phyloP scores from a whole-genome alignment of 1,140 invertebrate species.

The Drosophila murphyi region DNA sequence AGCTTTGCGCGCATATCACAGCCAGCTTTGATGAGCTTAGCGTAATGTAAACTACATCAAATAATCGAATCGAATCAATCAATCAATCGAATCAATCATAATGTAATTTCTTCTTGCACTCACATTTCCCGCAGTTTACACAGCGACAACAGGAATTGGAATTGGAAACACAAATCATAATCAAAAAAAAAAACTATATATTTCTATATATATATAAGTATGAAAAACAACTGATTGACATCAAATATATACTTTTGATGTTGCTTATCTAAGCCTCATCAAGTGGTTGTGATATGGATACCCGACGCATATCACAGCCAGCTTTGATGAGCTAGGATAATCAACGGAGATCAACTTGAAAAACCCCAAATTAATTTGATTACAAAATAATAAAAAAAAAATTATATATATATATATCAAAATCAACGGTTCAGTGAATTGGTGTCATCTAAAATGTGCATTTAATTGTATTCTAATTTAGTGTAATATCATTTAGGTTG shows the following conservation, averaged over 20 bases:
- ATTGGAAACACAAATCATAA: not conserved
- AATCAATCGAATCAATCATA: conserved; percentile 51
- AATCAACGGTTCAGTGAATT: conserved; percentile 46
- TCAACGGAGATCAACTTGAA: conserved; percentile 77
- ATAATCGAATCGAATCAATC: conserved; percentile 42
- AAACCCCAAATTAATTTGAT: conserved; percentile 6
- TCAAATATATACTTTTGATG: conserved; percentile 63
- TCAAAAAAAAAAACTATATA: not conserved
- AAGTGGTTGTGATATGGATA: conserved; percentile 93
- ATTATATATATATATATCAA: not conserved
- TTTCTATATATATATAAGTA: not conserved
- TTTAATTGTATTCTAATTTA: not conserved
- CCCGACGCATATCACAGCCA: conserved; percentile 93
- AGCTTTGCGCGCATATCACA: conserved; percentile 90
- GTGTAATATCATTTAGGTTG: not conserved
- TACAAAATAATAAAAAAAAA: conserved; percentile 18
- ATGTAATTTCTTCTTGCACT: conserved; percentile 4
- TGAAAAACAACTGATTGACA: conserved; percentile 20
- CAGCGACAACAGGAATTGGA: not conserved
- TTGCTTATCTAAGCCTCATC: conserved; percentile 86
- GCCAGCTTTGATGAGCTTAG: conserved; percentile 95
- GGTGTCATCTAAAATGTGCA: conserved; percentile 44
- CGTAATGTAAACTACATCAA: conserved; percentile 78
- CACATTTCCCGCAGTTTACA: not conserved
- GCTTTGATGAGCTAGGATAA: conserved; percentile 93